Evolutionary conservation across 2,113 vertebrate species (phyloP), one percentile per base, ranked within the genome.

Genomic region (Rallus limicola): DNA sequence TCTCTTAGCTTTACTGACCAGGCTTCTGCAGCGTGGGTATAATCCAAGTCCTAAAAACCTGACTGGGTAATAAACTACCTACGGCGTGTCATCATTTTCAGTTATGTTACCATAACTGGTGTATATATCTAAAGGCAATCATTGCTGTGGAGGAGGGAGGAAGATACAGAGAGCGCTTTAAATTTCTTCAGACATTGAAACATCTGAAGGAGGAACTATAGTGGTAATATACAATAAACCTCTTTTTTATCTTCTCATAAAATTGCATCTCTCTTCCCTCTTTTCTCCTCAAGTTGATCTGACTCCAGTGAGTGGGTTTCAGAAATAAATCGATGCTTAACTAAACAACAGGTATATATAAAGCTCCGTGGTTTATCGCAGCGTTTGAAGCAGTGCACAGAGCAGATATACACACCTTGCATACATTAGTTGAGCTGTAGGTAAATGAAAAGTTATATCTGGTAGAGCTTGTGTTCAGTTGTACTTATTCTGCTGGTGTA

Each of bases 21-120:
- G 44, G 48, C 75, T 94, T 75, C 70, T 70, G 76, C 8, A 2
- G 26, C 52, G 53, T 8, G 2, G 64, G 84, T 93, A 68, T 56
- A 94, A 84, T 55, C 62, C 56, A 72, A 71, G 80, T 58, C 69
- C 82, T 96, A 81, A 94, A 96, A 96, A 84, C 21, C 24, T 7
- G 90, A 96, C 86, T 88, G 76, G 34, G 34, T 95, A 95, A 92
- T 95, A 95, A 94, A 96, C 64, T 92, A 88, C 69, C 92, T 88
- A 34, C 62, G 76, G 72, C 80, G 84, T 58, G 69, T 76, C 93
- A 94, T 96, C 48, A 93, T 88, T 96, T 91, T 76, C 16, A 4
- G 86, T 94, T 90, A n/a, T 92, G 38, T 79, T 94, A 53, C 93
- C 86, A 62, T 81, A 94, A 83, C 79, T 82, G 86, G 72, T 72